Percentiles rank a stretch among this genome's conserved stretches.
Evolutionary conservation across 2,888 invertebrate species (phyloP).

Genomic region (Diaperis boleti): DNA sequence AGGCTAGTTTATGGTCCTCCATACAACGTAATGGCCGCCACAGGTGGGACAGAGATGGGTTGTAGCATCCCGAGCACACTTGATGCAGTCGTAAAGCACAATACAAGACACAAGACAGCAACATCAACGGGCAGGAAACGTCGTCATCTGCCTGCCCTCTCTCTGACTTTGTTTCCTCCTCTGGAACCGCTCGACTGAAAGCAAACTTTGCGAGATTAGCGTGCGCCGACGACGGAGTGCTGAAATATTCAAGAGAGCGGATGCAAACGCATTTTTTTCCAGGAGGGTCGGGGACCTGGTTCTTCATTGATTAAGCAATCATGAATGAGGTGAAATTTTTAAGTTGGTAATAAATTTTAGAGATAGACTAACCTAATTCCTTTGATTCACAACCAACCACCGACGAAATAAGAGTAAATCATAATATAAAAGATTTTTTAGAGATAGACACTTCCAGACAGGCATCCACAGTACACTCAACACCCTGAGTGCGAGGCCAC

Average conservation of each 20-base stretch:
- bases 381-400: too few relatives aligned
- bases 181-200: slow-evolving; percentile 28
- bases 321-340: slow-evolving; percentile 4
- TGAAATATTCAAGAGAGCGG: slow-evolving; percentile 23
- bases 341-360: not conserved
- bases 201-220: slow-evolving; percentile 39
- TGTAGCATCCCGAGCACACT: slow-evolving; percentile 41
- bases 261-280: slow-evolving; percentile 23
- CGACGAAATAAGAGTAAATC: too few relatives aligned
- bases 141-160: slow-evolving; percentile 51
- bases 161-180: slow-evolving; percentile 24
- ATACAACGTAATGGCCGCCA: slow-evolving; percentile 27
- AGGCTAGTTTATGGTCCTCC: slow-evolving; percentile 33
- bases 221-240: slow-evolving; percentile 6
- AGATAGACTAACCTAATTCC: too few relatives aligned
- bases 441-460: too few relatives aligned
- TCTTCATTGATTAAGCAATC: slow-evolving; percentile 20
- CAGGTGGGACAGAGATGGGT: slow-evolving; percentile 34
- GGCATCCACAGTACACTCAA: too few relatives aligned
- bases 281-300: not conserved
- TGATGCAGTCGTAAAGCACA: slow-evolving; percentile 53
- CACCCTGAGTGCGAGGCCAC: too few relatives aligned
- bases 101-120: slow-evolving; percentile 49
- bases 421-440: too few relatives aligned
- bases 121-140: slow-evolving; percentile 49